Conservation (phyloP, 2,797 vertebrate species). For the Tokudaia tokunoshimensis region DNA sequence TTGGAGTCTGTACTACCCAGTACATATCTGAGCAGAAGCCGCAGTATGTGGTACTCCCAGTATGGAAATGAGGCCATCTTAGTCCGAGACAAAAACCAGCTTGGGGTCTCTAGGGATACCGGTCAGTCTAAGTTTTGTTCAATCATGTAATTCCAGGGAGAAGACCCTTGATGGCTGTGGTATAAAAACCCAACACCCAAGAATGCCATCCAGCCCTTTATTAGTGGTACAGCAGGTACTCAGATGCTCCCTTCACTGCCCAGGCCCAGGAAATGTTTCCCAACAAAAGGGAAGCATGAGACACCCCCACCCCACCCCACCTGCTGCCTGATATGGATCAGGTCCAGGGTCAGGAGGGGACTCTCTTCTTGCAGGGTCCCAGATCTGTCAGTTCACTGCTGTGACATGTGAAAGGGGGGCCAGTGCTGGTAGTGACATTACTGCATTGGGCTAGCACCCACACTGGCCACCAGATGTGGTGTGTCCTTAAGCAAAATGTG, state of each 20-base stretch:
- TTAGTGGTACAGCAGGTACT: fast-evolving
- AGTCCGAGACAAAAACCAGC: slow-evolving; percentile 88
- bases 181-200: not conserved
- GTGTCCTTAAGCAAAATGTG: not conserved
- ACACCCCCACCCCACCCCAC: not conserved
- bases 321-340: not conserved
- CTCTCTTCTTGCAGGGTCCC: fast-evolving
- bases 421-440: not conserved
- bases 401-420: not conserved
- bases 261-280: not conserved
- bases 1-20: slow-evolving; percentile 88
- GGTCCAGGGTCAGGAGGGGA: not conserved
- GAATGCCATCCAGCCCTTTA: fast-evolving
- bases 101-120: slow-evolving; percentile 85
- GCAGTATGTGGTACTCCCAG: slow-evolving; percentile 94
- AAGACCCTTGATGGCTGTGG: not conserved
- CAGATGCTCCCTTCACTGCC: not conserved
- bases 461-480: fast-evolving
- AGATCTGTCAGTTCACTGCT: fast-evolving
- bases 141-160: slow-evolving; percentile 84
- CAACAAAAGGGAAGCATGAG: too few relatives aligned
- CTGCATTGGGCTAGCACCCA: not conserved
- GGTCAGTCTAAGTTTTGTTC: slow-evolving; percentile 89
- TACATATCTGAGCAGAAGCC: slow-evolving; percentile 94
- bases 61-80: slow-evolving; percentile 91